Evolutionary conservation across 2,113 vertebrate genomes (phyloP).

Genomic region (Dromaius novaehollandiae): DNA sequence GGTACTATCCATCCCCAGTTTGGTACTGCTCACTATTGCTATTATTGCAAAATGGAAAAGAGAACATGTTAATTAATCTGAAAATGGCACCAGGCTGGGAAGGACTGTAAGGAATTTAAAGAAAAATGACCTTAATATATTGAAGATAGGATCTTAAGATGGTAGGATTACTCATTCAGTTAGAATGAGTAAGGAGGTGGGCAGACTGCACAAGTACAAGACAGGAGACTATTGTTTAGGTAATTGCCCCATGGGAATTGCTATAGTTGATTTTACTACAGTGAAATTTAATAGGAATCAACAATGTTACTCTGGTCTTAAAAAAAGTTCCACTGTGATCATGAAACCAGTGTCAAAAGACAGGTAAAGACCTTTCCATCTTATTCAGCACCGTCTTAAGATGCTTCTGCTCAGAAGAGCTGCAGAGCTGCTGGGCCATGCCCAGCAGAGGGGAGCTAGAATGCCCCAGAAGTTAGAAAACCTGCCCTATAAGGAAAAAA

Average conservation of each 20-base stretch:
- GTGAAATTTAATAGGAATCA: neutral
- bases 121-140: neutral
- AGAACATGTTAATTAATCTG: neutral
- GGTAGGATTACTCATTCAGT: neutral
- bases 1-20: neutral
- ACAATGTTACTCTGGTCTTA: neutral
- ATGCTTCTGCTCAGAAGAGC: neutral
- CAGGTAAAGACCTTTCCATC: too few relatives aligned
- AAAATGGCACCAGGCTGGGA: neutral
- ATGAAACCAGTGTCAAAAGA: neutral
- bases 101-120: neutral
- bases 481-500: neutral
- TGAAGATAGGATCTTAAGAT: neutral
- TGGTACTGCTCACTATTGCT: neutral
- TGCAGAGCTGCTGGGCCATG: rapidly evolving
- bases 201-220: neutral
- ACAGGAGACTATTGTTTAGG: neutral
- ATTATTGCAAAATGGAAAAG: neutral
- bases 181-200: neutral
- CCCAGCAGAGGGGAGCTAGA: neutral
- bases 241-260: neutral
- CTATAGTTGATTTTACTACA: neutral
- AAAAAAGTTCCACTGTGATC: neutral
- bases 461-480: neutral
- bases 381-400: neutral